Conservation (phyloP, 2,797 vertebrate genomes). For the Enteromius trimaculatus region DNA sequence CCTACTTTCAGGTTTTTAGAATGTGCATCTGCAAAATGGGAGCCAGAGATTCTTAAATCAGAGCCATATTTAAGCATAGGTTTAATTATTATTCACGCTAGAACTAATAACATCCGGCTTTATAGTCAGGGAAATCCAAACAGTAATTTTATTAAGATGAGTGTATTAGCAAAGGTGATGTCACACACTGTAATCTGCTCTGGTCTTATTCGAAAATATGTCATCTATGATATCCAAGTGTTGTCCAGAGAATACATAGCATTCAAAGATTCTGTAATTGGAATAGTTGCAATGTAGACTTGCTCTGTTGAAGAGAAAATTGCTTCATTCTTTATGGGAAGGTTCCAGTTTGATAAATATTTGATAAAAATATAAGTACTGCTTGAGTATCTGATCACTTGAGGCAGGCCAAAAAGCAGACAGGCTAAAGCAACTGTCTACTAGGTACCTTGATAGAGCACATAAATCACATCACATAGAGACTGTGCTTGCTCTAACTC, state of each 20-base stretch:
- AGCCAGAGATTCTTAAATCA: neutral
- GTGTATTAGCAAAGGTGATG: neutral
- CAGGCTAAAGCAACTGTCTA: neutral
- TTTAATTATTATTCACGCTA: neutral
- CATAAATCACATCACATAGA: neutral
- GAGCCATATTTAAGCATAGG: neutral
- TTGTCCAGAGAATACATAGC: neutral
- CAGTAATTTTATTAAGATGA: neutral
- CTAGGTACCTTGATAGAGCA: constrained; percentile 10
- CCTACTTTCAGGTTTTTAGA: neutral
- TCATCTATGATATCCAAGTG: neutral
- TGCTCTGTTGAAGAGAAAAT: neutral
- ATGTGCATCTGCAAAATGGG: neutral
- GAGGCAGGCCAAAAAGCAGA: neutral
- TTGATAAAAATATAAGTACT: neutral
- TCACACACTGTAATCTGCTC: neutral
- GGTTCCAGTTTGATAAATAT: neutral
- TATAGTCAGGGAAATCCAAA: neutral
- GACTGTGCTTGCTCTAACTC: constrained; percentile 4
- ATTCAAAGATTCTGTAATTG: neutral
- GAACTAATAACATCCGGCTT: neutral
- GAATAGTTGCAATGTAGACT: neutral
- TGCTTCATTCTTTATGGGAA: neutral
- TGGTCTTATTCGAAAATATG: neutral
- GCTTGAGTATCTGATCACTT: constrained; percentile 3